phyloP scores from a whole-genome alignment of 2,888 invertebrate genomes.

The Cataglyphis rosenhaueri region DNA sequence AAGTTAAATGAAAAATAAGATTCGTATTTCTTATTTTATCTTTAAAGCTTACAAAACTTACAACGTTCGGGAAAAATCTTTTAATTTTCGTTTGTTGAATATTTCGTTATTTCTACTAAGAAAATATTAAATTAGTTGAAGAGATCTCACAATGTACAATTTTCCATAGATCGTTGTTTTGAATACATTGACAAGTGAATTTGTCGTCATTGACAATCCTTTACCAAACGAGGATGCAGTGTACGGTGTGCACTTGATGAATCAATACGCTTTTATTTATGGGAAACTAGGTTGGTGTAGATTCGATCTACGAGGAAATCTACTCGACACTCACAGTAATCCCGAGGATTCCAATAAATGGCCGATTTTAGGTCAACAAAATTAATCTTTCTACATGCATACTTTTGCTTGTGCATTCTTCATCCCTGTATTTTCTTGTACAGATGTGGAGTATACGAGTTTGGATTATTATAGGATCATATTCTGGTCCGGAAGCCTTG shows the following conservation, averaged over 20 bases:
- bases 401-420: not conserved
- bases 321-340: conserved; percentile 87
- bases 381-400: not conserved
- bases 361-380: conserved; percentile 90
- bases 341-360: conserved; percentile 88
- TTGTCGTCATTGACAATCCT: conserved; percentile 94
- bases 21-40: not conserved
- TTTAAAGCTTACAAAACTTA: not conserved
- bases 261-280: conserved; percentile 92
- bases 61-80: not conserved
- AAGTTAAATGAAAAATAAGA: not conserved
- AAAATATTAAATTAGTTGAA: conserved; percentile 2
- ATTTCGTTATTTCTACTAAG: not conserved
- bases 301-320: conserved; percentile 92
- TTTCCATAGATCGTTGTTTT: conserved; percentile 92
- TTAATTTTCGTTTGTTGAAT: not conserved
- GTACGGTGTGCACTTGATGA: conserved; percentile 89
- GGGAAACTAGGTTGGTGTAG: conserved; percentile 92
- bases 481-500: conserved; percentile 94
- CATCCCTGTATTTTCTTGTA: conserved; percentile 78
- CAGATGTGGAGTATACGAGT: conserved; percentile 90
- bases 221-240: conserved; percentile 89
- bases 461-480: conserved; percentile 90
- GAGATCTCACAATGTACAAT: not conserved
- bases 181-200: conserved; percentile 97